Evolutionary conservation across 1,140 invertebrate genomes (phyloP), one percentile per base, ranked within the genome.

Genomic region (Microplitis mediator): DNA sequence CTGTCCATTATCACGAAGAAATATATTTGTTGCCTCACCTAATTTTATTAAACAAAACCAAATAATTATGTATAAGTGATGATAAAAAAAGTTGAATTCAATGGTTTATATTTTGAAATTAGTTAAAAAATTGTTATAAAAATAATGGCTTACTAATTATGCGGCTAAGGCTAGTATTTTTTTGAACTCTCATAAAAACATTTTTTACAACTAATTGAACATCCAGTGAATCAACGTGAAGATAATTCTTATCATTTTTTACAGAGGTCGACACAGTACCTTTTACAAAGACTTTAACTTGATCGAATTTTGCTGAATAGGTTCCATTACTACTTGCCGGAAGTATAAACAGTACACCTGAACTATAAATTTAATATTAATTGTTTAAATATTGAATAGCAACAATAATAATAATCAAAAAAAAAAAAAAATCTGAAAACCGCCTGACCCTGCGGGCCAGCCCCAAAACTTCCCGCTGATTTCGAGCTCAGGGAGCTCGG

Each of bases 1-100:
- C 61, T 90, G 89, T 2, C 91, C 91, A 78, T 93, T 93, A 79
- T 93, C 91, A 35, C 90, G 86, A 9, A 93, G 85, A 77, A 93
- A 93, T 35, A 93, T 83, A 81, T 93, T 93, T 1, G 90, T 93
- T 13, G 92, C 92, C 83, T 93, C 91, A 72, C 89, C 92, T 93
- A 77, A 16, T 90, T 88, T 69, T 50, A n/a, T 32, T n/a, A 45
- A 70, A 32, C n/a, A 45, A 31, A 0, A 31, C n/a, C 11, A 9
- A 35, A 4, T 58, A 13, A 50, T 60, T 60, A 39, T 13, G 2
- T 35, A 45, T 69, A 1, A 60, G 23, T 23, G 69, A 72, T 75
- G 78, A n/a, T n/a, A 77, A 72, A n/a, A 73, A 50, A 69, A 76
- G 39, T 61, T 54, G 45, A 1, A 23, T 23, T 23, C 0, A 23